Conservation (phyloP, 2,113 vertebrate genomes). For the Ictidomys tridecemlineatus region DNA sequence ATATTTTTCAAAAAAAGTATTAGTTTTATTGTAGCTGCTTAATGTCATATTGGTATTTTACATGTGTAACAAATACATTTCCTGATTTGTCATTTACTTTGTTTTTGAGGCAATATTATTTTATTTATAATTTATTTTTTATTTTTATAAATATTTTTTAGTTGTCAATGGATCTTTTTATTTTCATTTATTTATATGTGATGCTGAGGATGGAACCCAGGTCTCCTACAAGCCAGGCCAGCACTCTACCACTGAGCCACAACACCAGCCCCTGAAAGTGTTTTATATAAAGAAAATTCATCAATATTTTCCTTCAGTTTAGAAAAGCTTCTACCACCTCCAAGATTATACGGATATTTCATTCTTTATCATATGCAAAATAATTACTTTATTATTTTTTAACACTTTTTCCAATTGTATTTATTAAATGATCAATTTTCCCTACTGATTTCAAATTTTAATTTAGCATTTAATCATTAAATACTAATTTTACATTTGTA, state of each 20-base stretch:
- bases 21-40: background rate
- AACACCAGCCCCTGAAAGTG: too few relatives aligned
- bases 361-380: background rate
- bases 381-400: background rate
- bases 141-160: too few relatives aligned
- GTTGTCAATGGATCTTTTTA: too few relatives aligned
- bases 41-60: background rate
- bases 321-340: background rate
- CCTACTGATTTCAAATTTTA: slow-evolving; percentile 2
- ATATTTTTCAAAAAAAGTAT: background rate
- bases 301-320: background rate
- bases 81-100: background rate
- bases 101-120: background rate
- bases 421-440: slow-evolving; percentile 31
- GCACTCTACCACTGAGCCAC: too few relatives aligned
- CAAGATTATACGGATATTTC: background rate
- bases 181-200: too few relatives aligned
- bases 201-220: too few relatives aligned
- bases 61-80: background rate
- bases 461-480: background rate
- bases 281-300: background rate
- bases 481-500: background rate
- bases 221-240: too few relatives aligned
- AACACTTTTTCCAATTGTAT: background rate
- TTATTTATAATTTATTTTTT: background rate